Evolutionary conservation across 2,888 invertebrate species (phyloP).

Genomic region (Coremacera marginata): DNA sequence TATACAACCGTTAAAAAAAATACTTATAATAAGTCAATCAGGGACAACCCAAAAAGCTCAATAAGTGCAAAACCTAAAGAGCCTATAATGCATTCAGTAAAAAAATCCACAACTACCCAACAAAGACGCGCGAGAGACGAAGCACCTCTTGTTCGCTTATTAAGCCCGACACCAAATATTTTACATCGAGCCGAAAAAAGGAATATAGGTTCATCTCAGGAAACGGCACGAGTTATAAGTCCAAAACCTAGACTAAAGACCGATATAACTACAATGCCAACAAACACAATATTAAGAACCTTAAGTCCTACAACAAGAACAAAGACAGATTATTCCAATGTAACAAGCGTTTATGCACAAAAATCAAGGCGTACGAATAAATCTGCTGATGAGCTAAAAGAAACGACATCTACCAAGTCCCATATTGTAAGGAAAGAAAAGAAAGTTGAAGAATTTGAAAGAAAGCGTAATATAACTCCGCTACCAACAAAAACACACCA

Average conservation of each 20-base stretch:
- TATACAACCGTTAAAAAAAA: not conserved
- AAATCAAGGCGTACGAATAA: slow-evolving; percentile 45
- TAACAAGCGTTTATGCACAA: slow-evolving; percentile 47
- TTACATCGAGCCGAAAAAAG: slow-evolving; percentile 13
- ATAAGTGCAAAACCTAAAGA: not conserved
- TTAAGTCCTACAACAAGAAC: slow-evolving; percentile 51
- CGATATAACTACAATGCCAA: slow-evolving; percentile 60
- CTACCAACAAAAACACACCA: slow-evolving; percentile 64
- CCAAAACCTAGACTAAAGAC: slow-evolving; percentile 58
- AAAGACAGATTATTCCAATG: slow-evolving; percentile 46
- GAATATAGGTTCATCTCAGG: not conserved
- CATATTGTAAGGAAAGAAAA: slow-evolving; percentile 26
- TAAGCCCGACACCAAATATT: slow-evolving; percentile 54
- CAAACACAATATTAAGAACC: slow-evolving; percentile 54
- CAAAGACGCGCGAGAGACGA: slow-evolving; percentile 3
- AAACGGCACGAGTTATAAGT: slow-evolving; percentile 22
- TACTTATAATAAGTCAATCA: not conserved
- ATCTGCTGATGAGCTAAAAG: slow-evolving; percentile 25
- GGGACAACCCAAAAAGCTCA: not conserved
- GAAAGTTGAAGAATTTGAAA: slow-evolving; percentile 43
- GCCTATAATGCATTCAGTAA: not conserved
- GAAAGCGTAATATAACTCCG: slow-evolving; percentile 53
- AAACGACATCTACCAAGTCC: slow-evolving; percentile 31
- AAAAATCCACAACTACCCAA: not conserved
- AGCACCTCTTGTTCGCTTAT: slow-evolving; percentile 35